These are phyloP conservation scores for Holothuria leucospilota DNA, from an alignment of 53 echinoderm and acorn worm species.

Conservation along the genomic window DNA sequence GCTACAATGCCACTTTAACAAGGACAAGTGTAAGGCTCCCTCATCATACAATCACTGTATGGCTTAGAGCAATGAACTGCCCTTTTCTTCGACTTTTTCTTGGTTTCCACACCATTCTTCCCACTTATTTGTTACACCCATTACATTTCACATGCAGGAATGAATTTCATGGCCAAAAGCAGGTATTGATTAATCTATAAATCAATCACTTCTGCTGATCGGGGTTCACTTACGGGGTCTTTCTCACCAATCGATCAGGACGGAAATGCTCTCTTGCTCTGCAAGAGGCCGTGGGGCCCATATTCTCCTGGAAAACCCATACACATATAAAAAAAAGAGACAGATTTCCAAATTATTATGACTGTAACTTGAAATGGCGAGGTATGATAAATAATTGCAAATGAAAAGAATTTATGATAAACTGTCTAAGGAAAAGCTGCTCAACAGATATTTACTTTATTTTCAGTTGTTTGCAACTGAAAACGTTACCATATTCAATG, in stretches of 20 bases:
- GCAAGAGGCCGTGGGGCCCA: constrained; percentile 25
- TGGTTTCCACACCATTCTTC: constrained; percentile 20
- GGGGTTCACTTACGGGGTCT: constrained; percentile 25
- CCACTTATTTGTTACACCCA: constrained; percentile 31
- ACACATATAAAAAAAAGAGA: too few relatives aligned
- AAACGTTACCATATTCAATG: too few relatives aligned
- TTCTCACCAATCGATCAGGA: constrained; percentile 27
- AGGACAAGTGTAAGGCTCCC: not conserved
- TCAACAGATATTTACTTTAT: too few relatives aligned
- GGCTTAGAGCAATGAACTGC: constrained; percentile 33
- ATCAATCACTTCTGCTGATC: constrained; percentile 51
- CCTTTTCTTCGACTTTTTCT: constrained; percentile 27
- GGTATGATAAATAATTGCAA: too few relatives aligned
- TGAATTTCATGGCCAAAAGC: constrained; percentile 50
- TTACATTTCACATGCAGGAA: constrained; percentile 27
- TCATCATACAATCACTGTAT: not conserved
- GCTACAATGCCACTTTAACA: too few relatives aligned
- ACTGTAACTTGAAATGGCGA: too few relatives aligned
- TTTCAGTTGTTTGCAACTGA: too few relatives aligned
- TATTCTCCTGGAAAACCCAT: too few relatives aligned
- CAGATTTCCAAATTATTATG: too few relatives aligned
- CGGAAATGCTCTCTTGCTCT: constrained; percentile 41
- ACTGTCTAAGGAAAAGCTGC: too few relatives aligned
- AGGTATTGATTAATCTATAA: constrained; percentile 57
- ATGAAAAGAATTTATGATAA: too few relatives aligned